Percentiles rank a stretch among this genome's conserved stretches.
Evolutionary conservation across 2,797 vertebrate genomes (phyloP).

Genomic region (Florisuga fusca): DNA sequence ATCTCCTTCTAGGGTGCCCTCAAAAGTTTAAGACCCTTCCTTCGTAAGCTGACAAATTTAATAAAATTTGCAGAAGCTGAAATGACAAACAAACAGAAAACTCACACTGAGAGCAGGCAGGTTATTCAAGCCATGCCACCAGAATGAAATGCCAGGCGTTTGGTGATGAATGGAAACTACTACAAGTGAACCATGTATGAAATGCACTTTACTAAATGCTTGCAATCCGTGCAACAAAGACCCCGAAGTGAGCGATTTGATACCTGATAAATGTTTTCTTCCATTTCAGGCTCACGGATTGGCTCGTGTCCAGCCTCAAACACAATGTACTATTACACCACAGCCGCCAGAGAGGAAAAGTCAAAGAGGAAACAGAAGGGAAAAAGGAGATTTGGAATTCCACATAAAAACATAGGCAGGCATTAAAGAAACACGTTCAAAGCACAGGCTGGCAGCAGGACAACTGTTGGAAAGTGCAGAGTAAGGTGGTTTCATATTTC

Average conservation of each 20-base stretch:
- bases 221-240: slow-evolving; percentile 20
- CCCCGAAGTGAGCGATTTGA: slow-evolving; percentile 66
- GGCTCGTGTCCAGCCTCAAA: slow-evolving; percentile 99
- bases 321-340: slow-evolving; percentile 98
- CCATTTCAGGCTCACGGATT: slow-evolving; percentile 96
- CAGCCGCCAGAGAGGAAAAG: slow-evolving; percentile 86
- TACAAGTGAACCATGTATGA: slow-evolving; percentile 13
- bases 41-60: not conserved
- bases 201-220: slow-evolving; percentile 43
- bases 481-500: slow-evolving; percentile 38
- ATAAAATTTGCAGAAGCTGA: not conserved
- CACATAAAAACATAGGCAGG: slow-evolving; percentile 74
- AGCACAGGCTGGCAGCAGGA: slow-evolving; percentile 63
- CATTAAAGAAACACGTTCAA: slow-evolving; percentile 75
- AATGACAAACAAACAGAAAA: slow-evolving; percentile 40
- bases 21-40: not conserved
- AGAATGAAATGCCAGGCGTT: slow-evolving; percentile 45
- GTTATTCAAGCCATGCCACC: slow-evolving; percentile 20
- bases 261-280: slow-evolving; percentile 99
- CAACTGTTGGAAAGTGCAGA: slow-evolving; percentile 7
- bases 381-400: slow-evolving; percentile 84
- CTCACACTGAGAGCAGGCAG: slow-evolving; percentile 10
- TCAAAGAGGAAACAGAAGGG: slow-evolving; percentile 85
- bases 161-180: slow-evolving; percentile 55
- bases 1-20: not conserved